Evolutionary conservation across 2,888 invertebrate species (phyloP).

Genomic region (Oligia strigilis): DNA sequence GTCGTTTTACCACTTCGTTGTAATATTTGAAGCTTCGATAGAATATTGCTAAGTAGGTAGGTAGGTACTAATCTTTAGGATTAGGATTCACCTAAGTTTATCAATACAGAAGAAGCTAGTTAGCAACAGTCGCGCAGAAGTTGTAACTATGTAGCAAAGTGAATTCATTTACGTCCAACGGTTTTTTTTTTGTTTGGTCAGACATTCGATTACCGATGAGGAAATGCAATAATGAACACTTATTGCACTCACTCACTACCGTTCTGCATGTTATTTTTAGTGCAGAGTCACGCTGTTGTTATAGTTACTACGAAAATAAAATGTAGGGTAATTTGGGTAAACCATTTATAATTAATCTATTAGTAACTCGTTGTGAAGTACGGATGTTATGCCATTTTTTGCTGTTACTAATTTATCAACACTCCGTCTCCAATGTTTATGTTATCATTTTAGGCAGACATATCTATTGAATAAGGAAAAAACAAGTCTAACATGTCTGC

Average conservation of each 20-base stretch:
- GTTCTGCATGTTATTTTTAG: slow-evolving; percentile 1
- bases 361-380: not conserved
- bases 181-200: slow-evolving; percentile 20
- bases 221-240: slow-evolving; percentile 32
- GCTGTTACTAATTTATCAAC: not conserved
- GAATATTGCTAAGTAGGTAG: no score
- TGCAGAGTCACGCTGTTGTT: slow-evolving; percentile 6
- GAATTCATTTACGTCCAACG: slow-evolving; percentile 18
- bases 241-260: not conserved
- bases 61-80: no score
- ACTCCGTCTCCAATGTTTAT: not conserved
- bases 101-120: not conserved
- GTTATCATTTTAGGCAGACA: slow-evolving; percentile 9
- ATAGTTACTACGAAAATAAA: slow-evolving; percentile 8
- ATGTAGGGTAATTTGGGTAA: not conserved
- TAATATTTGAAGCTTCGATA: no score
- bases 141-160: not conserved
- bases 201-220: slow-evolving; percentile 12
- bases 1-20: not conserved
- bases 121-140: not conserved
- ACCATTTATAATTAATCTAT: not conserved
- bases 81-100: not conserved
- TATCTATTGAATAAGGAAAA: slow-evolving; percentile 15
- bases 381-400: slow-evolving; percentile 1
- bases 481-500: not conserved